phyloP scores from a whole-genome alignment of 2,113 vertebrate genomes.

The Acanthisitta chloris region DNA sequence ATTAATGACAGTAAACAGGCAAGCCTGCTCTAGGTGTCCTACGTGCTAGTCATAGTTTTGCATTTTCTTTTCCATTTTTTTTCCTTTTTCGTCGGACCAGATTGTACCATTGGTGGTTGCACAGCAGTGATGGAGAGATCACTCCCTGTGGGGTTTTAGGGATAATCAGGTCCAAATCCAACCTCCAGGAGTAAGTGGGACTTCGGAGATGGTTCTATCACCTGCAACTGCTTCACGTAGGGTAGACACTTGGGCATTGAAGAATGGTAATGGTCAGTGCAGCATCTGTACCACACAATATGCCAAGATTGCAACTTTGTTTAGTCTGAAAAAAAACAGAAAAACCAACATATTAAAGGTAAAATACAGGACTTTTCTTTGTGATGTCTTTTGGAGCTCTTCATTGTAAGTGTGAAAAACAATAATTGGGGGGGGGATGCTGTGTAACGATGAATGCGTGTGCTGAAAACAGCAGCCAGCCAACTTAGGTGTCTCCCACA shows the following conservation, averaged over 20 bases:
- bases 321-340: not conserved
- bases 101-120: fast-evolving
- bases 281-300: not conserved
- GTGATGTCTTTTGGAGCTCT: not conserved
- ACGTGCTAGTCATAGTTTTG: not conserved
- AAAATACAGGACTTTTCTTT: not conserved
- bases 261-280: not conserved
- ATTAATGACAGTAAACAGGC: not conserved
- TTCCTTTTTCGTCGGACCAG: not conserved
- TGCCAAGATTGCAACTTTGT: constrained; percentile 8
- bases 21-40: not conserved
- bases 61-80: not conserved
- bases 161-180: not conserved
- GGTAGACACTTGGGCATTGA: fast-evolving
- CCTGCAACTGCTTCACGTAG: not conserved
- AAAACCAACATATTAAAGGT: not conserved
- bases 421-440: not conserved
- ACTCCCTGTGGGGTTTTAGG: not conserved
- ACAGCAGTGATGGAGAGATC: not conserved
- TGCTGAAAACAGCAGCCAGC: not conserved
- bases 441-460: not conserved
- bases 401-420: not conserved
- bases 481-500: not conserved
- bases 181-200: not conserved
- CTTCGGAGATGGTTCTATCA: not conserved